Percentiles rank a stretch among this genome's conserved stretches.
Conservation (phyloP, 2,888 invertebrate genomes). For the Spatulosminthurus flaviceps region DNA sequence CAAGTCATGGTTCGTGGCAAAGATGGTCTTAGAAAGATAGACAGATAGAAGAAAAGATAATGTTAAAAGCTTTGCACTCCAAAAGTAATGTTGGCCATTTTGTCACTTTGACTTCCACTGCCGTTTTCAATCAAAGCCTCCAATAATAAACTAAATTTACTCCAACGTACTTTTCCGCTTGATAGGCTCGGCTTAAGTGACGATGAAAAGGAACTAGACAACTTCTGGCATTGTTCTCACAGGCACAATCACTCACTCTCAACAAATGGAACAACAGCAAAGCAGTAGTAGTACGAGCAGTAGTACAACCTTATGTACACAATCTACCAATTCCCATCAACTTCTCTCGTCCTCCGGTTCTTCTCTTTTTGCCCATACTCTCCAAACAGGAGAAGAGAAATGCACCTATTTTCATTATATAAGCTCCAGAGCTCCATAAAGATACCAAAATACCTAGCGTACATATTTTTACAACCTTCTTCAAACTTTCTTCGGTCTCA, state of each 20-base stretch:
- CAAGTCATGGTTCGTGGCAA: slow-evolving; percentile 44
- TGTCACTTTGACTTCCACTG: slow-evolving; percentile 38
- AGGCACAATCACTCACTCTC: slow-evolving; percentile 30
- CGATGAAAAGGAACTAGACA: slow-evolving; percentile 28
- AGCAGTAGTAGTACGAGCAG: background rate
- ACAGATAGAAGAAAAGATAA: slow-evolving; percentile 36
- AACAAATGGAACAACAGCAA: background rate
- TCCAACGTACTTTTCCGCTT: slow-evolving; percentile 18
- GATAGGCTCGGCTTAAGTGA: slow-evolving; percentile 14
- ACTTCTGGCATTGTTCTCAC: slow-evolving; percentile 39
- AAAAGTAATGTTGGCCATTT: slow-evolving; percentile 37
- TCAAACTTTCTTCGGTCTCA: background rate
- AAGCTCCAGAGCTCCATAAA: too few relatives aligned
- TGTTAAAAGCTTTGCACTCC: slow-evolving; percentile 44
- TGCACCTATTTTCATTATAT: background rate
- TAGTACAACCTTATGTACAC: background rate
- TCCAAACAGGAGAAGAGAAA: background rate
- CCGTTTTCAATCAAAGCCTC: slow-evolving; percentile 16
- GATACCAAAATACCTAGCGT: too few relatives aligned
- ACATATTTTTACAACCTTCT: background rate
- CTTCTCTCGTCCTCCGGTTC: background rate
- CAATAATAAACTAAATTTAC: slow-evolving; percentile 18
- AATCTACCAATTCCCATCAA: background rate
- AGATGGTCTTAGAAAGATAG: slow-evolving; percentile 18
- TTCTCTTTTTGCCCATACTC: background rate